Evolutionary conservation across 2,797 vertebrate species (phyloP), one percentile per base, ranked within the genome.

Genomic region (Pterois miles): DNA sequence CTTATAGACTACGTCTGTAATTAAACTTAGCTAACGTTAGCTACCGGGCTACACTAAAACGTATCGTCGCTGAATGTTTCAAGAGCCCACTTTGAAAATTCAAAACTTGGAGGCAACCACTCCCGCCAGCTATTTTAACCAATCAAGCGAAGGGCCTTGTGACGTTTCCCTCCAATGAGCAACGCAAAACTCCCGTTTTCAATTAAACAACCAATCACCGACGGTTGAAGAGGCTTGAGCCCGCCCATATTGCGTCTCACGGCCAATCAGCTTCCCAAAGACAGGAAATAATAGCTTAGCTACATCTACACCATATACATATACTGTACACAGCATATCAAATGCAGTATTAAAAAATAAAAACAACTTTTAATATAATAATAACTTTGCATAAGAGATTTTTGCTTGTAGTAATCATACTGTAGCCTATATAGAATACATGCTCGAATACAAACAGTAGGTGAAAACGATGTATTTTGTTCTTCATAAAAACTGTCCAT

Each of bases 121-220:
- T 84, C 78, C 65, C 89, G 91, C 86, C 80, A 70, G 43, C 1
- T 33, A 2, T 2, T 34, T 22, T 7, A 58, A 64, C 93, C 91
- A 94, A 93, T 92, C 75, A 80, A 13, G 70, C 0, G 4, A 48
- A 20, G 0, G 22, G 1, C 0, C 3, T 1, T 5, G 0, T 22
- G 23, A 22, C 0, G 3, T 2, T 38, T 29, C 1, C 16, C 6
- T 52, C 71, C 84, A 90, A 79, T 78, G 14, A 67, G 34, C 13
- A 34, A 18, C n/a, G 13, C 12, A 4, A 13, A 48, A 1, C 2
- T 2, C 1, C 3, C 1, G 3, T 2, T 40, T 13, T 48, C 22
- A 11, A 33, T 14, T 1, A 11, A 31, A 36, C 1, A 76, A 18
- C 89, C 72, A 92, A 89, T 91, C 46, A 70, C 2, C 3, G 25